Evolutionary conservation across 2,888 invertebrate species (phyloP).

Genomic region (Troides oblongomaculatus): DNA sequence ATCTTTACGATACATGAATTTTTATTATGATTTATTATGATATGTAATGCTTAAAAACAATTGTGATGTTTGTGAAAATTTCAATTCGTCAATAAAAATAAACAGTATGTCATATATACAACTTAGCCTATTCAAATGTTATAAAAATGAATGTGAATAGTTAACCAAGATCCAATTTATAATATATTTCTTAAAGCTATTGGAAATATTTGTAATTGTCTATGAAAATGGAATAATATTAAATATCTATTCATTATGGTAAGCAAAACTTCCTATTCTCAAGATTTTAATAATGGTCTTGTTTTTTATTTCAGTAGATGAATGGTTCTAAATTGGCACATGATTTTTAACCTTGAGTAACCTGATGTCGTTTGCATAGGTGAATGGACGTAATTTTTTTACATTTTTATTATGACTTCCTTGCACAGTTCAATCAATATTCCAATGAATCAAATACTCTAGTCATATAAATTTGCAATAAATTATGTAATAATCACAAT

Average conservation of each 20-base stretch:
- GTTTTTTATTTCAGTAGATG: conserved; percentile 26
- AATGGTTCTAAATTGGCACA: conserved; percentile 27
- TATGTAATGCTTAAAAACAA: no score
- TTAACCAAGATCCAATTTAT: no score
- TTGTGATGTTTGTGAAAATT: no score
- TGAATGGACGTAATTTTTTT: conserved; percentile 32
- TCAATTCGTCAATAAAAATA: no score
- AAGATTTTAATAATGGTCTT: conserved; percentile 14
- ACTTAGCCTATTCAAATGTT: no score
- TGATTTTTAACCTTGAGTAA: conserved; percentile 34
- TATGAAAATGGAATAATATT: background rate
- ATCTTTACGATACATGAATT: no score
- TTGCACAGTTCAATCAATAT: conserved; percentile 5
- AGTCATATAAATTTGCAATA: conserved; percentile 7
- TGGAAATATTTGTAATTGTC: background rate
- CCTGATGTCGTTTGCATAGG: conserved; percentile 32
- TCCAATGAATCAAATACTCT: background rate
- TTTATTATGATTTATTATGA: no score
- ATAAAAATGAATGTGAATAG: no score
- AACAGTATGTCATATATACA: no score
- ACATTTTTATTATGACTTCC: conserved; percentile 23
- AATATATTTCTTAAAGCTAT: background rate
- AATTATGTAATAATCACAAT: conserved; percentile 9
- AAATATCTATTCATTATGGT: background rate
- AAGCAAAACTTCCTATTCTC: conserved; percentile 19